These are phyloP conservation scores for Cossypha polioptera DNA, from an alignment of 2,797 vertebrate species.

Conservation along the genomic window DNA sequence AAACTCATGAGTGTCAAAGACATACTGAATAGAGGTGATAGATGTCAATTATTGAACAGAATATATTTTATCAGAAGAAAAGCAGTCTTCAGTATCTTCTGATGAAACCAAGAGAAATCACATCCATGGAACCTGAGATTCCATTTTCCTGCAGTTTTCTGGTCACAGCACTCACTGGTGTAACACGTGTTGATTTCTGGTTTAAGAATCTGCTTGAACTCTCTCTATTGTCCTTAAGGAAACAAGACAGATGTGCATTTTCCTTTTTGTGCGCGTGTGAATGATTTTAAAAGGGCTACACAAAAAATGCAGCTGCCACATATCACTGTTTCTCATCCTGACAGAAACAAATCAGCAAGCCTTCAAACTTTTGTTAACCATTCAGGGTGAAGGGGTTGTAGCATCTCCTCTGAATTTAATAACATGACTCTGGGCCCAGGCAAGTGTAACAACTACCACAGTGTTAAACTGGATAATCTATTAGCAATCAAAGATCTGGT, in stretches of 20 bases:
- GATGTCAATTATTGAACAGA: background rate
- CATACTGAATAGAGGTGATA: background rate
- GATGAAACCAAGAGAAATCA: background rate
- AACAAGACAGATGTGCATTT: background rate
- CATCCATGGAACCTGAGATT: background rate
- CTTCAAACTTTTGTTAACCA: conserved; percentile 9
- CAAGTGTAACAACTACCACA: background rate
- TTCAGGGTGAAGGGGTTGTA: background rate
- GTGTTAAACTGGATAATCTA: background rate
- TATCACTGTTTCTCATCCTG: background rate
- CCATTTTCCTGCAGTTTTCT: background rate
- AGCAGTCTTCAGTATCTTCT: background rate
- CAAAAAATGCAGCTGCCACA: background rate
- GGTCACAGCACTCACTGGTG: background rate
- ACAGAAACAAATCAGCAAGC: conserved; percentile 19
- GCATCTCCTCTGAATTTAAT: background rate
- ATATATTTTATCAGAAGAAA: background rate
- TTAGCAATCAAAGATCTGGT: background rate
- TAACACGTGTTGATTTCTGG: background rate
- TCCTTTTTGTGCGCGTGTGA: background rate
- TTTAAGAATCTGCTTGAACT: background rate
- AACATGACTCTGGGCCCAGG: background rate
- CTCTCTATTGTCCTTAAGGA: background rate
- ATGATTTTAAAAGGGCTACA: background rate
- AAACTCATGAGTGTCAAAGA: background rate